Percentiles rank a stretch among this genome's conserved stretches.
These are phyloP conservation scores for Diachasmimorpha longicaudata DNA, from an alignment of 1,140 invertebrate species.

Conservation along the genomic window DNA sequence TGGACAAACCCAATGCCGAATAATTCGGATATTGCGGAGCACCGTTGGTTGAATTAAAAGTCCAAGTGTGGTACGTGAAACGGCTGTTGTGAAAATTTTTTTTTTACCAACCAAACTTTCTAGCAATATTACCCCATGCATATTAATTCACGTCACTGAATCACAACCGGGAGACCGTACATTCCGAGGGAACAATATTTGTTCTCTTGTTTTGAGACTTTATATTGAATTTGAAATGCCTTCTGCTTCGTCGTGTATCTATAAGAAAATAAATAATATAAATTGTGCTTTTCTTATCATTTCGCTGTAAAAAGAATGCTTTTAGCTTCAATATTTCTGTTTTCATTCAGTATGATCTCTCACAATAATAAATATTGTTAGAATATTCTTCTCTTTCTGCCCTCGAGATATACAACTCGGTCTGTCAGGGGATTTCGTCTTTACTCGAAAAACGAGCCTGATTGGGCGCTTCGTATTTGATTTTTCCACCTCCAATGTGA, in stretches of 20 bases:
- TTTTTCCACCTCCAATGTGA: too few relatives aligned
- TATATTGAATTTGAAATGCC: not conserved
- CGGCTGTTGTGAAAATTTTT: not conserved
- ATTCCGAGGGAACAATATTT: constrained; percentile 43
- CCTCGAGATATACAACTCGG: not conserved
- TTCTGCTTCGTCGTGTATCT: not conserved
- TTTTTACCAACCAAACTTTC: not conserved
- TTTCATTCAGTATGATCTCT: not conserved
- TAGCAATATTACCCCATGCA: constrained; percentile 43
- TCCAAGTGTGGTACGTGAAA: not conserved
- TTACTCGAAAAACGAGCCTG: too few relatives aligned
- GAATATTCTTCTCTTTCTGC: not conserved
- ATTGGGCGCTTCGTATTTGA: too few relatives aligned
- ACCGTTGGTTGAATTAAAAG: constrained; percentile 12
- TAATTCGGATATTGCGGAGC: not conserved
- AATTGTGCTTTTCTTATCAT: not conserved
- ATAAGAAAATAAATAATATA: not conserved
- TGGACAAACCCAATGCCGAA: constrained; percentile 13
- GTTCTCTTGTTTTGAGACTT: not conserved
- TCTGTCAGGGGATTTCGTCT: not conserved
- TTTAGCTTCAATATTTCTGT: not conserved
- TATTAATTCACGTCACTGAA: constrained; percentile 45
- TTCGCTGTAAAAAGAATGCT: not conserved
- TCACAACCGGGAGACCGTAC: constrained; percentile 45
- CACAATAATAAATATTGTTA: not conserved